Base-by-base conservation (phyloP, 2,113 vertebrate genomes). In the Grus americana region DNA sequence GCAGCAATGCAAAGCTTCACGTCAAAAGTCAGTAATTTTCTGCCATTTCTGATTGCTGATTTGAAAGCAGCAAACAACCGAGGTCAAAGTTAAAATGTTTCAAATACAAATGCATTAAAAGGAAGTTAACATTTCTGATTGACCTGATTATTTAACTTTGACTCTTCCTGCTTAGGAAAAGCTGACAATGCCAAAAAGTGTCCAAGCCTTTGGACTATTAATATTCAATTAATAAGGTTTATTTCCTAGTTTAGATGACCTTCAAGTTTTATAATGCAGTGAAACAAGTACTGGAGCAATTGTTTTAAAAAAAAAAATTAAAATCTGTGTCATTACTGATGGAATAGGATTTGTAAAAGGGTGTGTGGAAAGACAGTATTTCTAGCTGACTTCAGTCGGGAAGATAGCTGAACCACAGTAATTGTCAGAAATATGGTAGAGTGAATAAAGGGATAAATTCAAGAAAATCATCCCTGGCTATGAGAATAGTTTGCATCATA, bases 21-120 rank as follows among this genome's bases (percentile, higher is more conserved):
- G 5, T 94, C 83, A 86, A 63, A 96, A 91, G 74, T 95, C 95
- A 93, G 79, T 95, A 61, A 95, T 97, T 97, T 98, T 95, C 94
- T 96, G 71, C 79, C 58, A 61, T 91, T 98, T 96, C 91, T 89
- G 88, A 94, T 42, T 95, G 79, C 76, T 92, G 62, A 84, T 90
- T 84, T 29, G 72, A 87, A 96, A 83, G 91, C 54, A 91, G 79
- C 38, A 84, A 89, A 92, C 47, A 79, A 86, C 30, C 4, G 0
- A 79, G 42, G 15, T 88, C 67, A 67, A 92, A 92, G 44, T 82
- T 61, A 54, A 71, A 91, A 72, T 38, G 9, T 73, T 81, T 83
- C 58, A 70, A 70, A 68, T 85, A n/a, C 1, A 1, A 81, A 66
- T n/a, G 29, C 29, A 68, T 81, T 73, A 93, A 92, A 95, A 70